These are phyloP conservation scores for Myotis pilosus DNA, from an alignment of 2,797 vertebrate genomes.

Conservation along the genomic window DNA sequence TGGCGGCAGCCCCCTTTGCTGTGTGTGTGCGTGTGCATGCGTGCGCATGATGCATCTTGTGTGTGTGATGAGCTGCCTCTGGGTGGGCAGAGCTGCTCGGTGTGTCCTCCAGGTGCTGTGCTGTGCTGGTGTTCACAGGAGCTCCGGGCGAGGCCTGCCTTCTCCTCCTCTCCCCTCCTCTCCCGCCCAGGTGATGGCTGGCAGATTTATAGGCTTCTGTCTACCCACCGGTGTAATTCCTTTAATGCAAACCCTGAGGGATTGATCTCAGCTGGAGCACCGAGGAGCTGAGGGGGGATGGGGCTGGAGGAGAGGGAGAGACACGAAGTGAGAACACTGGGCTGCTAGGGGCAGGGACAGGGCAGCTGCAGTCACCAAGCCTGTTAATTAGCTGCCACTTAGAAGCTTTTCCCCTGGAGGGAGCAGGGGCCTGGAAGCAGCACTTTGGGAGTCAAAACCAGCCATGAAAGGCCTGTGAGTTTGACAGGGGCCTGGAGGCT, in stretches of 20 bases:
- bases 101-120: background rate
- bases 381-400: background rate
- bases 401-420: background rate
- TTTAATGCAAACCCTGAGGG: slow-evolving; percentile 83
- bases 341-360: background rate
- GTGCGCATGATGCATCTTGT: background rate
- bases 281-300: background rate
- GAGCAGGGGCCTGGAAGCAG: background rate
- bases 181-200: slow-evolving; percentile 76
- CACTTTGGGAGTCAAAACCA: background rate
- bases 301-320: background rate
- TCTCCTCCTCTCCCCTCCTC: slow-evolving; percentile 23
- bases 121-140: background rate
- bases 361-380: background rate
- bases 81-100: background rate
- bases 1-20: background rate
- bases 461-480: background rate
- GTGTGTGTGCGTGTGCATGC: background rate
- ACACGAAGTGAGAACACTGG: background rate
- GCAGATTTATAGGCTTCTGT: slow-evolving; percentile 80
- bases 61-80: background rate
- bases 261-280: slow-evolving; percentile 78
- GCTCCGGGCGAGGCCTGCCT: background rate
- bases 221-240: slow-evolving; percentile 84
- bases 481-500: background rate